Percentiles rank a stretch among this genome's conserved stretches.
phyloP scores from a whole-genome alignment of 2,113 vertebrate genomes.

The Paramormyrops kingsleyae region DNA sequence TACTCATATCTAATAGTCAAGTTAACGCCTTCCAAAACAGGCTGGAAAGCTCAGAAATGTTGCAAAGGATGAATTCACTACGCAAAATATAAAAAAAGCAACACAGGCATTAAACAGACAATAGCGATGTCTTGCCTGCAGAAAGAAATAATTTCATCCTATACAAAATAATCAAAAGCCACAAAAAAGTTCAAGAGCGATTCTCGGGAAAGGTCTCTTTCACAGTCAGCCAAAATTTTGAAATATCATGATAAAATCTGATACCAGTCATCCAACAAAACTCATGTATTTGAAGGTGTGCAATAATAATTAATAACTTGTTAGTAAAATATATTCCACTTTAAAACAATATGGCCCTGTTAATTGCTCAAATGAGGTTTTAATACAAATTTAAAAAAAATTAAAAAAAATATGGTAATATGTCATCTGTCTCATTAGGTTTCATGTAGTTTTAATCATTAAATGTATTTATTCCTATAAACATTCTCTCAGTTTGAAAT shows the following conservation, averaged over 20 bases:
- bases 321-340: neutral
- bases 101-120: neutral
- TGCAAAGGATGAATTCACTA: neutral
- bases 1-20: neutral
- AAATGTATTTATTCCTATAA: neutral
- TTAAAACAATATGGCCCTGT: neutral
- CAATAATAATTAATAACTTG: neutral
- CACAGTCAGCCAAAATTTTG: neutral
- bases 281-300: neutral
- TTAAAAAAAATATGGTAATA: neutral
- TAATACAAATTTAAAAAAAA: neutral
- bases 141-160: neutral
- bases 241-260: neutral
- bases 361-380: neutral
- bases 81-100: neutral
- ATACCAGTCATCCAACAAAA: neutral
- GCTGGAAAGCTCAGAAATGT: neutral
- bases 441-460: neutral
- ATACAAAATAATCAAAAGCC: neutral
- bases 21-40: neutral
- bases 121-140: neutral
- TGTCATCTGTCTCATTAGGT: neutral
- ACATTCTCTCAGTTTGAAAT: constrained; percentile 1
- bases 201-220: neutral
- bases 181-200: neutral